Base-by-base conservation (phyloP, 2,113 vertebrate species). In the Terrapene triunguis region DNA sequence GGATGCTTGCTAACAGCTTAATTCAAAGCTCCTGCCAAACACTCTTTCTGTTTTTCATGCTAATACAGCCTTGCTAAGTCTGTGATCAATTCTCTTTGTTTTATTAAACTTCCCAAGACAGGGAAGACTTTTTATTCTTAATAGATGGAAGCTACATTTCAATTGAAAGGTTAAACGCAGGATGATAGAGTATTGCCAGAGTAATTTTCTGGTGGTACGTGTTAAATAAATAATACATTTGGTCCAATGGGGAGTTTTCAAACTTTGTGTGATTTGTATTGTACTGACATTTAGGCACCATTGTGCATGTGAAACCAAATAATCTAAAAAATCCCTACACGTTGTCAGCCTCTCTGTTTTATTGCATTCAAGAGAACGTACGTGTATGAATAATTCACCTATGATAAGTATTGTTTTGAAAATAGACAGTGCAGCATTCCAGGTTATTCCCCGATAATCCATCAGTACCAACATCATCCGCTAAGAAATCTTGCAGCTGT, bases 361-460 rank as follows among this genome's bases (percentile, higher is more conserved):
- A 14, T 35, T 35, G 62, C 14, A 4, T 65, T 82, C 93, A 44
- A 65, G 25, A 0, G 17, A 82, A 92, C 87, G 32, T n/a, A 84
- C 51, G 54, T 69, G 1, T 47, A 86, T 91, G 93, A 85, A 9
- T 72, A 32, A 38, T 44, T 54, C 86, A 94, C 88, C 3, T 42
- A 74, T 87, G 82, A 96, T 96, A 87, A 90, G 92, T 91, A 27
- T 2, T 5, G 79, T 88, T 32, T 83, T 53, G 82, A 74, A 83
- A 89, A 87, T 13, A 44, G 0, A 0, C 89, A 89, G 78, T 5
- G 2, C 29, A 81, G 82, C 32, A n/a, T 25, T 16, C 84, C 80
- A 94, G 88, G 86, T 85, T 94, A 87, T 91, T 97, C 89, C 91
- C 92, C 80, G 47, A 24, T 35, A 89, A 51, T 16, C 65, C 88